These are phyloP conservation scores for Aldabrachelys gigantea DNA, from an alignment of 2,113 vertebrate species.

Conservation along the genomic window DNA sequence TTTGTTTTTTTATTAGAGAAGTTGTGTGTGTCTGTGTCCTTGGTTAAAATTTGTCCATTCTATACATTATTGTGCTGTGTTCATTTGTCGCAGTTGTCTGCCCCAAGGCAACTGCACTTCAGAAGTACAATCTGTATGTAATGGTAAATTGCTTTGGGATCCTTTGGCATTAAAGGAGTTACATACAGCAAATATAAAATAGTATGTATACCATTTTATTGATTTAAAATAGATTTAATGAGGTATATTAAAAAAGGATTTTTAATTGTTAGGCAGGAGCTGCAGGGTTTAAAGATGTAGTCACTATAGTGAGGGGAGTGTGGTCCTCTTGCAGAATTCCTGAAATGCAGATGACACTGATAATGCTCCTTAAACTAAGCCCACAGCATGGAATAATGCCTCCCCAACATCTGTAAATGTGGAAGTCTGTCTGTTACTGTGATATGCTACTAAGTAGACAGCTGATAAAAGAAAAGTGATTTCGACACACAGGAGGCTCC, in stretches of 20 bases:
- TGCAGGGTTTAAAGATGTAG: not conserved
- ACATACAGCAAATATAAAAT: not conserved
- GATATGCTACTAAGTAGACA: not conserved
- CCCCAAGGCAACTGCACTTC: constrained; percentile 23
- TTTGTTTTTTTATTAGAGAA: not conserved
- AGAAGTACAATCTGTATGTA: constrained; percentile 21
- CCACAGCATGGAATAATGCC: not conserved
- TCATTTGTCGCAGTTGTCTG: constrained; percentile 32
- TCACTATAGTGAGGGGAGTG: not conserved
- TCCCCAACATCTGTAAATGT: not conserved
- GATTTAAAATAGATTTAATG: not conserved
- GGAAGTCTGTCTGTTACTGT: not conserved
- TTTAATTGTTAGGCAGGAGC: not conserved
- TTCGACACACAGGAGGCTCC: not conserved
- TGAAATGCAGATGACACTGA: not conserved
- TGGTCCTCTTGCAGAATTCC: not conserved
- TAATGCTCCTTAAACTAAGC: not conserved
- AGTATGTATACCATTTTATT: not conserved
- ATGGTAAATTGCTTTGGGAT: not conserved
- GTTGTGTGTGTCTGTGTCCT: constrained; percentile 45
- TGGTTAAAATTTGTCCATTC: constrained; percentile 48
- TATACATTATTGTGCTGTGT: constrained; percentile 45
- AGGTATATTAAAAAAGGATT: not conserved
- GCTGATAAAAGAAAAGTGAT: not conserved
- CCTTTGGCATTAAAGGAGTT: constrained; percentile 15